phyloP scores from a whole-genome alignment of 2,113 vertebrate species.

The Asarcornis scutulata region DNA sequence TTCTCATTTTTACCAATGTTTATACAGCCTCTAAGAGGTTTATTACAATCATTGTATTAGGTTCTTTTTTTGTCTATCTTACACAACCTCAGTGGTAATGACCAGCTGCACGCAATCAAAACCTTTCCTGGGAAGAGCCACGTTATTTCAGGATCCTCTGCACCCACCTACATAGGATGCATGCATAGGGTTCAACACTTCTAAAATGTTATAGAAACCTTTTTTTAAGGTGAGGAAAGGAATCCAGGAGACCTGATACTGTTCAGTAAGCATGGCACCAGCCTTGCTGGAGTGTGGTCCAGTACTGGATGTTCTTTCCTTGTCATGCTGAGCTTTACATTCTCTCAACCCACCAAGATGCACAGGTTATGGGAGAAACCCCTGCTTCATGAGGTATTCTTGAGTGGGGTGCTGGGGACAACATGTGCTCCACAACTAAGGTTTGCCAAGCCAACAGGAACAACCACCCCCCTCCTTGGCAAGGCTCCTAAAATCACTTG shows the following conservation, averaged over 20 bases:
- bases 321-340: neutral
- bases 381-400: neutral
- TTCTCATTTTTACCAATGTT: neutral
- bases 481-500: neutral
- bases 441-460: too few relatives aligned
- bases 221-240: neutral
- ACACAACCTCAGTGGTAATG: neutral
- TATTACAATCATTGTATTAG: neutral
- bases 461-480: neutral
- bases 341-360: neutral
- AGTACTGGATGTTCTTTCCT: neutral
- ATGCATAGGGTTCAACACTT: rapidly evolving
- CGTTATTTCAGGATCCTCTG: neutral
- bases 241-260: neutral
- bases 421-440: neutral
- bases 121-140: neutral
- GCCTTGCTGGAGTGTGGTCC: neutral
- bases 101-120: neutral
- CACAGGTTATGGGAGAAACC: neutral
- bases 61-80: neutral
- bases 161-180: rapidly evolving
- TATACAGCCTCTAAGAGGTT: neutral
- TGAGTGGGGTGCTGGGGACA: neutral
- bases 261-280: neutral
- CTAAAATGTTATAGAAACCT: neutral